phyloP scores from a whole-genome alignment of 2,797 vertebrate genomes.

The Tangara arthus region DNA sequence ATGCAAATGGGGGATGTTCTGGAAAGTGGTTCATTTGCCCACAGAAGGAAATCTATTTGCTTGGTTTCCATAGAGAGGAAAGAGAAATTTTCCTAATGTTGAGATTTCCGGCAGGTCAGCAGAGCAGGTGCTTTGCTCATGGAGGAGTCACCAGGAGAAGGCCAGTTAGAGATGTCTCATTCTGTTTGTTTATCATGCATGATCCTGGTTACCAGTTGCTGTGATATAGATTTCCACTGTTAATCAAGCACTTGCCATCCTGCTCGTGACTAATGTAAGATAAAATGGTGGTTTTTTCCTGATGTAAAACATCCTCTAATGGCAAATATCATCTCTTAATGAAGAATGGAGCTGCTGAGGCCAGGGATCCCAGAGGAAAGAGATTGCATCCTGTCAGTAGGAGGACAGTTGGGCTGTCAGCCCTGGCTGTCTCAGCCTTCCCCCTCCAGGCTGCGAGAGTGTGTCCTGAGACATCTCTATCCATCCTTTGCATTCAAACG shows the following conservation, averaged over 20 bases:
- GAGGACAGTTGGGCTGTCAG: neutral
- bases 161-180: neutral
- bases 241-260: slow-evolving; percentile 13
- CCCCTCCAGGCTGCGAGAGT: neutral
- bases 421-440: neutral
- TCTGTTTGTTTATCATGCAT: slow-evolving; percentile 32
- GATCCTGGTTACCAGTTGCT: slow-evolving; percentile 47
- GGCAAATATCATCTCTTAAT: neutral
- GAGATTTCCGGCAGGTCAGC: neutral
- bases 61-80: slow-evolving; percentile 57
- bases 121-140: neutral
- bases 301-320: slow-evolving; percentile 1
- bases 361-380: neutral
- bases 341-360: neutral
- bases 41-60: slow-evolving; percentile 17
- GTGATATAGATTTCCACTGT: neutral
- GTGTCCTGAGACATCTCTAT: neutral
- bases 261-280: neutral
- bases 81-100: neutral
- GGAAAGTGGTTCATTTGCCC: neutral
- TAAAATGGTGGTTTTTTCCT: slow-evolving; percentile 11
- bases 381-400: neutral
- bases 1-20: neutral
- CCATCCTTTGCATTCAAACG: neutral
- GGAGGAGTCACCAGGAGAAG: slow-evolving; percentile 19